Evolutionary conservation across 2,888 invertebrate species (phyloP).

Genomic region (Cylloceria caligata): DNA sequence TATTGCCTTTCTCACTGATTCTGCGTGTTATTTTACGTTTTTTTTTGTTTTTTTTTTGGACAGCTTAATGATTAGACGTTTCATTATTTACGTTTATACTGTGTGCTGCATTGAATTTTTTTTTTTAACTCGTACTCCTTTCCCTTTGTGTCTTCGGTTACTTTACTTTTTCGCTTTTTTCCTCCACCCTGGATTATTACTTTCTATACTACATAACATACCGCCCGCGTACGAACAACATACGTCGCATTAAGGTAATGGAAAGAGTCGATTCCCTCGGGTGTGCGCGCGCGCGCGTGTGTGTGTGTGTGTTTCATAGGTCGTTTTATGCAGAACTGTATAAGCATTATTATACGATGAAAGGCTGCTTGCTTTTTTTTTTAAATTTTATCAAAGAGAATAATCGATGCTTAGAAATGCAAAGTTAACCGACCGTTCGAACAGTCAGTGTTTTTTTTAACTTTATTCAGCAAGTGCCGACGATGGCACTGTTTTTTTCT

Average conservation of each 20-base stretch:
- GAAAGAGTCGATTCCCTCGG: conserved; percentile 63
- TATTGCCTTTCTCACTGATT: conserved; percentile 80
- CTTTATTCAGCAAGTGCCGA: conserved; percentile 16
- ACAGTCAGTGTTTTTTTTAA: conserved; percentile 24
- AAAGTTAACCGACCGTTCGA: conserved; percentile 31
- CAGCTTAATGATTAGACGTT: conserved; percentile 72
- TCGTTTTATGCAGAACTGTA: conserved; percentile 46
- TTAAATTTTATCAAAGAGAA: conserved; percentile 52
- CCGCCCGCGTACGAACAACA: conserved; percentile 56
- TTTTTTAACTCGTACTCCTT: conserved; percentile 7
- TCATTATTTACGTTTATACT: conserved; percentile 62
- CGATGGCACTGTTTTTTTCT: not conserved
- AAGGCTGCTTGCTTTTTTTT: conserved; percentile 56
- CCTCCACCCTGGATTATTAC: conserved; percentile 50
- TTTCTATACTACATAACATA: conserved; percentile 73
- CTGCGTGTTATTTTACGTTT: conserved; percentile 71
- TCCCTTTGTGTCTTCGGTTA: conserved; percentile 9
- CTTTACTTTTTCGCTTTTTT: conserved; percentile 40
- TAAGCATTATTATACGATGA: conserved; percentile 57
- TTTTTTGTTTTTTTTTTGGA: conserved; percentile 57
- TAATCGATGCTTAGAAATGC: conserved; percentile 29
- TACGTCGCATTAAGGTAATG: conserved; percentile 62
- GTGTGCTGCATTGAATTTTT: conserved; percentile 63
- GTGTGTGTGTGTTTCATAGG: conserved; percentile 52
- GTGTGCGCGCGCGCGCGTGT: too few species aligned